A percentile compares a stretch with the other conserved stretches of the same genome.
Evolutionary conservation across 2,888 invertebrate genomes (phyloP).

Genomic region (Ectemnius continuus): DNA sequence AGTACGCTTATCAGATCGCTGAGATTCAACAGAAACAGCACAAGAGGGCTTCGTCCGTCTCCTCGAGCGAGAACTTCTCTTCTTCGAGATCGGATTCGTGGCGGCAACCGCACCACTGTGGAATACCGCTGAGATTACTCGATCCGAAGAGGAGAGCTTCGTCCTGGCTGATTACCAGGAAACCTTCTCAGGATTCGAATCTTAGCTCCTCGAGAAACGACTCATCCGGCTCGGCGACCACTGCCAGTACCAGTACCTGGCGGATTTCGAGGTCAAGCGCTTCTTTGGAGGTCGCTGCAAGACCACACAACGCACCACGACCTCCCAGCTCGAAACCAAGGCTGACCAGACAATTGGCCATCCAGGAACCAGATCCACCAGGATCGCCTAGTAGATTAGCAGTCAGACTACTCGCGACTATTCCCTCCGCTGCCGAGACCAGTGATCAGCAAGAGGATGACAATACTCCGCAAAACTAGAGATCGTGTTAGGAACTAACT

Average conservation of each 20-base stretch:
- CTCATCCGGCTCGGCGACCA: constrained; percentile 92
- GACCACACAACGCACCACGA: constrained; percentile 65
- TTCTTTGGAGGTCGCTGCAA: constrained; percentile 79
- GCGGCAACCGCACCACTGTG: constrained; percentile 86
- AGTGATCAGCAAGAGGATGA: constrained; percentile 85
- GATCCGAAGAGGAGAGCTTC: constrained; percentile 90
- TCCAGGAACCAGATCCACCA: constrained; percentile 87
- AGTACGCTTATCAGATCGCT: constrained; percentile 87
- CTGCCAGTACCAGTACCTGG: constrained; percentile 94
- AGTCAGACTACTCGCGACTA: constrained; percentile 84
- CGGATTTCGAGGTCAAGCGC: constrained; percentile 91
- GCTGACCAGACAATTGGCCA: constrained; percentile 88
- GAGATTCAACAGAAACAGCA: constrained; percentile 88
- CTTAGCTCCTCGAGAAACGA: constrained; percentile 94
- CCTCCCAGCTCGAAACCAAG: constrained; percentile 82
- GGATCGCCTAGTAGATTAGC: constrained; percentile 80
- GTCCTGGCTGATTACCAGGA: constrained; percentile 93
- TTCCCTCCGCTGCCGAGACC: constrained; percentile 86
- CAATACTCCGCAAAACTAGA: constrained; percentile 51
- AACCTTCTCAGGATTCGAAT: constrained; percentile 95
- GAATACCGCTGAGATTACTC: constrained; percentile 86
- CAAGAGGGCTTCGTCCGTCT: constrained; percentile 89
- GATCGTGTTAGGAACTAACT: not conserved
- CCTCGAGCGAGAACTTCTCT: constrained; percentile 93
- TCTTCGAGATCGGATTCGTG: constrained; percentile 88